These are phyloP conservation scores for Gymnosoma rotundatum DNA, from an alignment of 2,888 invertebrate genomes.

Conservation along the genomic window DNA sequence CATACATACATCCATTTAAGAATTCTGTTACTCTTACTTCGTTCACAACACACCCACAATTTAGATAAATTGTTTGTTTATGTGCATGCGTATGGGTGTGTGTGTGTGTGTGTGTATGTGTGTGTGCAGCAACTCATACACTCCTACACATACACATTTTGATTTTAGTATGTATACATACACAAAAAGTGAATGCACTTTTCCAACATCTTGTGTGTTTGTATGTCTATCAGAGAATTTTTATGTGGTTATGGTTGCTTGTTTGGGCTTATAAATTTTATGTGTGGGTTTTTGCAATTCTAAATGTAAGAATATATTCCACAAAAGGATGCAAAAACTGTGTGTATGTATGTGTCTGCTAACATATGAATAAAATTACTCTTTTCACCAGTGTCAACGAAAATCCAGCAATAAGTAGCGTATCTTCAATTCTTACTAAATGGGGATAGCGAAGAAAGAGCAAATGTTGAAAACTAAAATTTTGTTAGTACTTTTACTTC, in stretches of 20 bases:
- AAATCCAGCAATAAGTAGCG: slow-evolving; percentile 19
- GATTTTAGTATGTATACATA: slow-evolving; percentile 43
- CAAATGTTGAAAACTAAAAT: too few relatives aligned
- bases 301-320: slow-evolving; percentile 27
- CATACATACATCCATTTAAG: too few relatives aligned
- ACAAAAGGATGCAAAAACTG: slow-evolving; percentile 16
- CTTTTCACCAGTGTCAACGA: slow-evolving; percentile 39
- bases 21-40: too few relatives aligned
- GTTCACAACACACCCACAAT: neutral
- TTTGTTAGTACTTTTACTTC: too few relatives aligned
- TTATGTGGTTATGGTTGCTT: neutral
- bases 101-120: neutral
- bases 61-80: slow-evolving; percentile 21
- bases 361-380: slow-evolving; percentile 2
- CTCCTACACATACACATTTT: neutral
- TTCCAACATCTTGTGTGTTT: slow-evolving; percentile 48
- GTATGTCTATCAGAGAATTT: neutral
- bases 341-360: slow-evolving; percentile 13
- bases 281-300: slow-evolving; percentile 24
- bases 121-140: neutral
- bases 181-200: slow-evolving; percentile 69
- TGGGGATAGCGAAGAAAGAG: neutral
- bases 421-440: neutral
- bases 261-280: slow-evolving; percentile 20
- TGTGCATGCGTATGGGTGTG: too few relatives aligned